Conservation (phyloP, 2,888 invertebrate genomes). For the Cephalotes varians region DNA sequence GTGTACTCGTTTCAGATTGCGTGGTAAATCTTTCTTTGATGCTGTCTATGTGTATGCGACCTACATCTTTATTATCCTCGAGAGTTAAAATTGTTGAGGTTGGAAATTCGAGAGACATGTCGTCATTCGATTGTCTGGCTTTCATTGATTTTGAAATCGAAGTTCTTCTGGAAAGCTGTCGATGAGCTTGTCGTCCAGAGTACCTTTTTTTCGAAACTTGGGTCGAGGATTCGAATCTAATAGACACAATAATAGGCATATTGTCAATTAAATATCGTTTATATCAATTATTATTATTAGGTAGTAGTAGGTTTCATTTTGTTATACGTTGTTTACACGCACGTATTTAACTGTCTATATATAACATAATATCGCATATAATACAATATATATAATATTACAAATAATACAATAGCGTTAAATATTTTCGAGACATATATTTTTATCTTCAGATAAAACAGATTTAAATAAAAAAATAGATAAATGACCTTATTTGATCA, state of each 20-base stretch:
- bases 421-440: not conserved
- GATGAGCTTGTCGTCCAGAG: constrained; percentile 64
- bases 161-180: constrained; percentile 40
- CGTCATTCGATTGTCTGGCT: constrained; percentile 53
- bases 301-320: not conserved
- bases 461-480: not conserved
- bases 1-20: constrained; percentile 58
- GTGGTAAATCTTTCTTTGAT: constrained; percentile 57
- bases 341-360: not conserved
- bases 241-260: constrained; percentile 8
- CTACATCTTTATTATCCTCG: constrained; percentile 48
- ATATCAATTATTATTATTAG: no score
- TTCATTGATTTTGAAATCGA: constrained; percentile 62
- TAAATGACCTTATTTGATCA: not conserved
- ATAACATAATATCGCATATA: not conserved
- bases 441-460: not conserved
- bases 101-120: constrained; percentile 45
- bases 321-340: not conserved
- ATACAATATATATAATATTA: no score
- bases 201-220: constrained; percentile 71
- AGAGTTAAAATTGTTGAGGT: constrained; percentile 39
- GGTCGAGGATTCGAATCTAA: constrained; percentile 70
- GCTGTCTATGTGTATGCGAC: constrained; percentile 37
- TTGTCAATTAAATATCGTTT: not conserved
- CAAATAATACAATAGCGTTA: not conserved